Base-by-base conservation (phyloP, 2,888 invertebrate species). In the Acrobasis consociella region DNA sequence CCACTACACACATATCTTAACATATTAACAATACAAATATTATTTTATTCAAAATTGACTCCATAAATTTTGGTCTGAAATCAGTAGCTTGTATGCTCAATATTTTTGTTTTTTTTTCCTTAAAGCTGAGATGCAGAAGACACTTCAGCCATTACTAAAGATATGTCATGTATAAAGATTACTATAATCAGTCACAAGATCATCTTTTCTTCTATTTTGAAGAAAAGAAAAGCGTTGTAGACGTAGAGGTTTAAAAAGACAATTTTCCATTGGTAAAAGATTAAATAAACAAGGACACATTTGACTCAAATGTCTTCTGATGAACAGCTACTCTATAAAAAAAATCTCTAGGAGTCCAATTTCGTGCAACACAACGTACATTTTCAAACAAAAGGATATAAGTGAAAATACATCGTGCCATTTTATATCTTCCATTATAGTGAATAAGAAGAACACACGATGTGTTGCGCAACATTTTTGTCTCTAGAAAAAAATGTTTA, bases 31-130 rank as follows among this genome's bases (percentile, higher is more conserved):
- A 82, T 77, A 77, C 74, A 80, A 75, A 83, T 79, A 77, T 73
- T 80, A 78, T 76, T 84, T 86, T 87, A 87, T 86, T 85, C 81
- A 82, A 87, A 91, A 91, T 92, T 91, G 92, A 91, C 91, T 87
- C 80, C 13, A 75, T 84, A 85, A 80, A 82, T 79, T 22, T 91
- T 89, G 89, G 89, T 90, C 86, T 85, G 82, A 76, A 85, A 85
- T 77, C 73, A 80, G 75, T 78, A 77, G 80, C 72, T 80, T 83
- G 80, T 83, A 78, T 78, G 77, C 69, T 62, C 58, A 31, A n/a
- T 8, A 31, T 31, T 59, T 53, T 62, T 65, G 64, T 66, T 65
- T 65, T 52, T 60, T 60, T 65, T 52, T 60, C 59, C 22, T 49
- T 61, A 61, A 53, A 50, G 15, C 13, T 46, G 49, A 52, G 62